phyloP scores from a whole-genome alignment of 2,888 invertebrate species.

The Deladenus siricidicola region DNA sequence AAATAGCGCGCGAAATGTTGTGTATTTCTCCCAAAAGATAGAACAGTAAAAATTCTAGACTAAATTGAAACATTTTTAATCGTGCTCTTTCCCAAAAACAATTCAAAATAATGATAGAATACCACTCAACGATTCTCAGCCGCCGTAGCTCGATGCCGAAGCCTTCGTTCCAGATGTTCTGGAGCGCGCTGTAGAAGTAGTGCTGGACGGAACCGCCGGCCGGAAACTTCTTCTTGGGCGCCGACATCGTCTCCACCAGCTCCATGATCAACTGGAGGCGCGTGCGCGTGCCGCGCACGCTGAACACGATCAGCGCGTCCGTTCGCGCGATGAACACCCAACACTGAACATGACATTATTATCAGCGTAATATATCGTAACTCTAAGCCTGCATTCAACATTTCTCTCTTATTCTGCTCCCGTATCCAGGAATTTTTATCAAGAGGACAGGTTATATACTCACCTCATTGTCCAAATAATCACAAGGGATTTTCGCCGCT shows the following conservation, averaged over 20 bases:
- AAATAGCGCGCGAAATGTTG: not conserved
- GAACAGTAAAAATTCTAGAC: not conserved
- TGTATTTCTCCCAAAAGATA: not conserved
- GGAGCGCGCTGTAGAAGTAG: constrained; percentile 45
- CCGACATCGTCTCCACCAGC: constrained; percentile 46
- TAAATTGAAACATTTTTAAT: too few species aligned
- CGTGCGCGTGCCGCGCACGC: constrained; percentile 46
- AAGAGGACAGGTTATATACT: not conserved
- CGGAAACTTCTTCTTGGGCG: constrained; percentile 26
- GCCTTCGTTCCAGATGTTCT: constrained; percentile 36
- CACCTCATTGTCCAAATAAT: constrained; percentile 40
- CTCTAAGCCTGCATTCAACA: not conserved
- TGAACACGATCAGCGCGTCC: constrained; percentile 36
- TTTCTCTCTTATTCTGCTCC: not conserved
- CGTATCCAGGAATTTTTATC: not conserved
- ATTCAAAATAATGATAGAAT: not conserved
- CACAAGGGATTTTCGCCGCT: constrained; percentile 33
- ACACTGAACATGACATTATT: constrained; percentile 38
- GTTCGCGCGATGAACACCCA: constrained; percentile 43
- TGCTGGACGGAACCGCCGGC: constrained; percentile 47
- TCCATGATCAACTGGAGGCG: constrained; percentile 46
- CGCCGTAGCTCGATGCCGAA: constrained; percentile 25
- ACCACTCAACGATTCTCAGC: constrained; percentile 19
- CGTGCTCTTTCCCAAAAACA: not conserved
- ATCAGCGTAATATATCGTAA: not conserved